Conservation (phyloP, 2,797 vertebrate species). For the Pachyuromys duprasi region DNA sequence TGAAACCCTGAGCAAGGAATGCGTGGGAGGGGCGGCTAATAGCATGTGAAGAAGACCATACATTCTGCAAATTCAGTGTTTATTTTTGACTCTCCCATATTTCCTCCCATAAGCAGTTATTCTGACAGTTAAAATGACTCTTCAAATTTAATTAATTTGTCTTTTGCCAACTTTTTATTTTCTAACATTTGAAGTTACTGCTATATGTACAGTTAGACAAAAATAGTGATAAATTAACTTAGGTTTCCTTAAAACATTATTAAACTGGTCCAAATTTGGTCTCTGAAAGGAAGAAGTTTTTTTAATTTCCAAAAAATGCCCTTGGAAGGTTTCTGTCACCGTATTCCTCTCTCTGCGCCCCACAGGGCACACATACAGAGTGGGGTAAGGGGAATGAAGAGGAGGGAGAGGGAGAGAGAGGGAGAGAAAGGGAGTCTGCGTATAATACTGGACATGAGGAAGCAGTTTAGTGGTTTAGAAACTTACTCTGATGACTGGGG, state of each 20-base stretch:
- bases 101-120: neutral
- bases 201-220: neutral
- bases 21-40: neutral
- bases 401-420: neutral
- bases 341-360: neutral
- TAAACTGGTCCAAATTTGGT: neutral
- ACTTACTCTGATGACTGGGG: neutral
- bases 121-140: neutral
- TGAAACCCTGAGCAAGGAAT: neutral
- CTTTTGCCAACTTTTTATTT: neutral
- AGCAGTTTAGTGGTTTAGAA: neutral
- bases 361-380: neutral
- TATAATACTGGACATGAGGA: neutral
- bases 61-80: neutral
- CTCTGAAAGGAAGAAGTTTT: neutral
- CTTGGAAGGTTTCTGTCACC: slow-evolving; percentile 29
- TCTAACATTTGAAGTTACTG: neutral
- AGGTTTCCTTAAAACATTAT: slow-evolving; percentile 14
- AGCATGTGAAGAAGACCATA: neutral
- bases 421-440: neutral
- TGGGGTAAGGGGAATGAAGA: neutral
- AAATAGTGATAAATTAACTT: neutral
- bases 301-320: neutral
- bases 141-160: neutral
- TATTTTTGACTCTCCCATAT: neutral